Conservation (phyloP, 2,797 vertebrate species). For the Antennarius maculatus region DNA sequence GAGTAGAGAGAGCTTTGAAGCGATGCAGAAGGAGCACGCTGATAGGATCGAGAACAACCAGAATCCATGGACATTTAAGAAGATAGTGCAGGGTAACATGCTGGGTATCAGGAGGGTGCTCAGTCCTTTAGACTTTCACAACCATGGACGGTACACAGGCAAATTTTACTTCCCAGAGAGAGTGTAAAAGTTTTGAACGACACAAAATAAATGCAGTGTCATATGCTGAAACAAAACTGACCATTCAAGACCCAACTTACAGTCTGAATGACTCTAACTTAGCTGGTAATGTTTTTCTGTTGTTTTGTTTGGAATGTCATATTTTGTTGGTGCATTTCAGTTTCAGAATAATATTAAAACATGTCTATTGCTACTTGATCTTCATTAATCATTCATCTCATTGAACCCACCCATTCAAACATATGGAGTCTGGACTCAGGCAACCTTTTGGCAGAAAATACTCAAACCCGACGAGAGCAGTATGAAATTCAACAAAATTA, state of each 20-base stretch:
- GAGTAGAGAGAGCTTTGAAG: constrained; percentile 82
- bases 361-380: neutral
- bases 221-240: constrained; percentile 1
- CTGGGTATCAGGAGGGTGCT: constrained; percentile 88
- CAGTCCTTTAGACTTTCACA: constrained; percentile 86
- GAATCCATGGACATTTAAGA: constrained; percentile 95
- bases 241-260: constrained; percentile 8
- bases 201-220: neutral
- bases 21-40: constrained; percentile 73
- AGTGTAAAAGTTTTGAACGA: constrained; percentile 74
- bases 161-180: constrained; percentile 85
- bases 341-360: neutral
- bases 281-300: neutral
- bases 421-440: no score
- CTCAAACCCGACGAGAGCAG: no score
- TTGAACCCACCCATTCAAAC: no score
- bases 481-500: no score
- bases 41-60: constrained; percentile 85
- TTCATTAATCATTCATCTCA: no score
- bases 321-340: constrained; percentile 9
- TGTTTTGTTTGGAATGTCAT: constrained; percentile 2
- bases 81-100: constrained; percentile 87
- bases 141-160: constrained; percentile 87
- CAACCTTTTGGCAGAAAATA: no score
- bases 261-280: neutral